Evolutionary conservation across 2,797 vertebrate species (phyloP).

Genomic region (Micropoecilia bifurca): DNA sequence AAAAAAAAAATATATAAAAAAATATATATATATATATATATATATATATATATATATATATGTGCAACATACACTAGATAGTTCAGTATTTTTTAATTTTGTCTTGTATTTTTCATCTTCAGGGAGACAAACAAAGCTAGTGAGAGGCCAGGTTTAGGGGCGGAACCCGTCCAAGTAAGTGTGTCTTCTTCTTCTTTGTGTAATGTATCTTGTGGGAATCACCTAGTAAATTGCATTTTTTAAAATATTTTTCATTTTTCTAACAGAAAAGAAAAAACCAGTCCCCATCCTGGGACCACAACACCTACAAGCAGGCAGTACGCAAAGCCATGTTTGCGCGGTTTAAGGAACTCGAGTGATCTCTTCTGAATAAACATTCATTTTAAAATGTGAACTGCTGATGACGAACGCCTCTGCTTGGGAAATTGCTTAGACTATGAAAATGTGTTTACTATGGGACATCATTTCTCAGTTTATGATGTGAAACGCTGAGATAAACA

Average conservation of each 20-base stretch:
- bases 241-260: neutral
- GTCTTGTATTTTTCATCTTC: slow-evolving; percentile 2
- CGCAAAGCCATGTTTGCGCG: slow-evolving; percentile 98
- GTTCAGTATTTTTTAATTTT: neutral
- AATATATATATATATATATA: too few species aligned
- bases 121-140: slow-evolving; percentile 78
- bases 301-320: slow-evolving; percentile 93
- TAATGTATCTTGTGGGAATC: neutral
- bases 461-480: slow-evolving; percentile 3
- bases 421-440: slow-evolving; percentile 24
- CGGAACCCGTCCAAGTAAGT: slow-evolving; percentile 74
- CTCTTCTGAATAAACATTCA: slow-evolving; percentile 32
- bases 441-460: slow-evolving; percentile 25
- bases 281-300: slow-evolving; percentile 84
- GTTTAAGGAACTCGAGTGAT: slow-evolving; percentile 95
- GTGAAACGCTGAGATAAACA: neutral
- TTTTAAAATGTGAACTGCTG: slow-evolving; percentile 36
- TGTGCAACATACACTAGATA: neutral
- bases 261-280: slow-evolving; percentile 86
- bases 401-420: slow-evolving; percentile 13
- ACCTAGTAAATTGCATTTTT: neutral
- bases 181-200: neutral
- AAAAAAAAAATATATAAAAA: neutral
- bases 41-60: too few species aligned
- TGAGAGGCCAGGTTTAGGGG: slow-evolving; percentile 83